Evolutionary conservation across 2,888 invertebrate genomes (phyloP).

Genomic region (Colletes collaris): DNA sequence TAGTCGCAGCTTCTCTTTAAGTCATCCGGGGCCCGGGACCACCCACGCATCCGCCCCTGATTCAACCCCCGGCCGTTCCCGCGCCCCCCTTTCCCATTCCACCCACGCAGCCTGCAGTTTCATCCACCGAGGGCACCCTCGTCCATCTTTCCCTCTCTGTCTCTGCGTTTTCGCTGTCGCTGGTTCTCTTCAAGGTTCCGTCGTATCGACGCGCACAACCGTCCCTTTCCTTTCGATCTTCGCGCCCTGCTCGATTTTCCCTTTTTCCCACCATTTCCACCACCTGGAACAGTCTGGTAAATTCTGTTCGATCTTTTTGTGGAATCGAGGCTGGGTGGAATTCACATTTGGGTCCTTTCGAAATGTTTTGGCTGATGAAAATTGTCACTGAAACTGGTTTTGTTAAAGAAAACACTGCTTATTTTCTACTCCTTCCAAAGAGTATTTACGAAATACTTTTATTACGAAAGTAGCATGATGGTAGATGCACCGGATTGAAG

Average conservation of each 20-base stretch:
- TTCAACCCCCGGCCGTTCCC: background rate
- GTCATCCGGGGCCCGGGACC: conserved; percentile 78
- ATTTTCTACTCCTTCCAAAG: too few relatives aligned
- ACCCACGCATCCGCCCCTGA: conserved; percentile 69
- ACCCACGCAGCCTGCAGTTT: conserved; percentile 54
- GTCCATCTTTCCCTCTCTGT: conserved; percentile 21
- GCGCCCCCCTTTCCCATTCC: conserved; percentile 36
- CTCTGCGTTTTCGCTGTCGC: conserved; percentile 33
- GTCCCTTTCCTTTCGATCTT: conserved; percentile 12
- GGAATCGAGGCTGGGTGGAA: too few relatives aligned
- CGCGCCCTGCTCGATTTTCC: background rate
- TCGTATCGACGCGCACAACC: conserved; percentile 39
- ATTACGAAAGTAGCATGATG: too few relatives aligned
- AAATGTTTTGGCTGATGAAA: too few relatives aligned
- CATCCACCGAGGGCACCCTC: conserved; percentile 35
- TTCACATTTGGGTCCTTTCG: too few relatives aligned
- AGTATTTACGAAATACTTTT: too few relatives aligned
- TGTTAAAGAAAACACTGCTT: too few relatives aligned
- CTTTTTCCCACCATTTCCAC: background rate
- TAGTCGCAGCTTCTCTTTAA: conserved; percentile 82
- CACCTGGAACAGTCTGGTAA: too few relatives aligned
- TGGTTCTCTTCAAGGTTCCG: conserved; percentile 45
- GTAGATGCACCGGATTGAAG: too few relatives aligned
- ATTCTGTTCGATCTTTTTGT: too few relatives aligned
- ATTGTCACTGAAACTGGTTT: too few relatives aligned